phyloP scores from a whole-genome alignment of 2,797 vertebrate species.

The Epinephelus malabaricus region DNA sequence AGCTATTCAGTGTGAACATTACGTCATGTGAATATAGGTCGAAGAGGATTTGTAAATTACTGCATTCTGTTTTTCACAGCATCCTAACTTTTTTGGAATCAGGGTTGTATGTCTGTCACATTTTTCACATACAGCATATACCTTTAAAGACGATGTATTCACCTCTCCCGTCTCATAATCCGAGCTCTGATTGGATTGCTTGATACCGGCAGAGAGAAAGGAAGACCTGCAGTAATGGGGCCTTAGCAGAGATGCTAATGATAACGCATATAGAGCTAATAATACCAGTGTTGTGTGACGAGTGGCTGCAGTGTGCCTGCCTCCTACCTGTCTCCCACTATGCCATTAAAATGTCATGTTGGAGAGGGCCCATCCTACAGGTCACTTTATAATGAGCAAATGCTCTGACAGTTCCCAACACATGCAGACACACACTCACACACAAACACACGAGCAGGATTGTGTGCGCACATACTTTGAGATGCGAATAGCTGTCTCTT shows the following conservation, averaged over 20 bases:
- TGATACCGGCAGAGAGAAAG: constrained; percentile 85
- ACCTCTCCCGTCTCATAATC: constrained; percentile 37
- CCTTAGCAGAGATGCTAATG: constrained; percentile 58
- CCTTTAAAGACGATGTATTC: constrained; percentile 6
- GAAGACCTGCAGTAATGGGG: constrained; percentile 38
- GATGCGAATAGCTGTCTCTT: constrained; percentile 76
- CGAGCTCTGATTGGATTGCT: constrained; percentile 63
- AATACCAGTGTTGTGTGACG: constrained; percentile 52
- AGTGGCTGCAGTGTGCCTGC: constrained; percentile 74
- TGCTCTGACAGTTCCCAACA: constrained; percentile 90
- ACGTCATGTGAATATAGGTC: no score
- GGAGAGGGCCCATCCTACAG: constrained; percentile 87
- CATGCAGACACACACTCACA: constrained; percentile 35
- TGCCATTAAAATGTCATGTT: constrained; percentile 91
- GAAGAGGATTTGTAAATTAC: no score
- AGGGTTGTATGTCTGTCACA: not conserved
- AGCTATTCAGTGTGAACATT: no score
- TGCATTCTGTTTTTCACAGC: no score
- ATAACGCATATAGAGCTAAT: constrained; percentile 58
- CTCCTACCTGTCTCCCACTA: constrained; percentile 91
- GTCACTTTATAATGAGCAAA: constrained; percentile 95
- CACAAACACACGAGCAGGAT: constrained; percentile 38
- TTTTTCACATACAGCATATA: not conserved
- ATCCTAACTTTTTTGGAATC: no score
- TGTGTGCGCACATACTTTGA: constrained; percentile 37